These are phyloP conservation scores for Drosophila colorata DNA, from an alignment of 2,888 invertebrate species.

Conservation along the genomic window DNA sequence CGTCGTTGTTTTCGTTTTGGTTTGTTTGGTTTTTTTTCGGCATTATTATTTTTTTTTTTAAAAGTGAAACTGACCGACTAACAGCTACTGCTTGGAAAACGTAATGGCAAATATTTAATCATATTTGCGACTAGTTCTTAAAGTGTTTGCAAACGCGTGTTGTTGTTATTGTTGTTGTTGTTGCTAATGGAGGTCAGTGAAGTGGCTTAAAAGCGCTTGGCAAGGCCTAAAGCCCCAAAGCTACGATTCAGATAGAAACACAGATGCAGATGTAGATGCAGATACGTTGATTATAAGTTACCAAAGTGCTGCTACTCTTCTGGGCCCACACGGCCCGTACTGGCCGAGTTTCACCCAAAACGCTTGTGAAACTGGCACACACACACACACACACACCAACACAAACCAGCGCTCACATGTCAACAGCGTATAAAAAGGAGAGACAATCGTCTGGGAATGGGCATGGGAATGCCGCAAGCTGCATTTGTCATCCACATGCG, in stretches of 20 bases:
- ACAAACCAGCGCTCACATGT: background rate
- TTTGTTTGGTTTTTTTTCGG: constrained; percentile 23
- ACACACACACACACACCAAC: constrained; percentile 17
- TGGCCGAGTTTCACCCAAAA: constrained; percentile 55
- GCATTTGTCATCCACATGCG: constrained; percentile 44
- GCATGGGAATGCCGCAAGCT: constrained; percentile 51
- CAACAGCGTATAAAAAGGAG: constrained; percentile 42
- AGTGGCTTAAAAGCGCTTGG: background rate
- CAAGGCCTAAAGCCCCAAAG: background rate
- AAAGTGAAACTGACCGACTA: constrained; percentile 68
- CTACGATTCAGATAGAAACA: background rate
- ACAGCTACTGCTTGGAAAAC: constrained; percentile 29
- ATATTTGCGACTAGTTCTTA: constrained; percentile 41
- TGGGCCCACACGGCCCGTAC: constrained; percentile 11
- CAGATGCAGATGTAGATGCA: constrained; percentile 25
- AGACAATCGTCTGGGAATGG: constrained; percentile 61
- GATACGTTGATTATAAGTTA: constrained; percentile 13
- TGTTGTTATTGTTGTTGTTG: constrained; percentile 4
- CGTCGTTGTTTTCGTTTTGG: constrained; percentile 12
- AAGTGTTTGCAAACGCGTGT: constrained; percentile 4
- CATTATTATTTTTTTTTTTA: constrained; percentile 32
- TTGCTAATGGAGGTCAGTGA: constrained; percentile 12
- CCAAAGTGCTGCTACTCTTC: constrained; percentile 12
- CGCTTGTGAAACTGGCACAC: constrained; percentile 48
- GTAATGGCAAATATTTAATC: constrained; percentile 36